Percentiles rank a stretch among this genome's conserved stretches.
These are phyloP conservation scores for Camelus bactrianus DNA, from an alignment of 2,113 vertebrate species.

Conservation along the genomic window DNA sequence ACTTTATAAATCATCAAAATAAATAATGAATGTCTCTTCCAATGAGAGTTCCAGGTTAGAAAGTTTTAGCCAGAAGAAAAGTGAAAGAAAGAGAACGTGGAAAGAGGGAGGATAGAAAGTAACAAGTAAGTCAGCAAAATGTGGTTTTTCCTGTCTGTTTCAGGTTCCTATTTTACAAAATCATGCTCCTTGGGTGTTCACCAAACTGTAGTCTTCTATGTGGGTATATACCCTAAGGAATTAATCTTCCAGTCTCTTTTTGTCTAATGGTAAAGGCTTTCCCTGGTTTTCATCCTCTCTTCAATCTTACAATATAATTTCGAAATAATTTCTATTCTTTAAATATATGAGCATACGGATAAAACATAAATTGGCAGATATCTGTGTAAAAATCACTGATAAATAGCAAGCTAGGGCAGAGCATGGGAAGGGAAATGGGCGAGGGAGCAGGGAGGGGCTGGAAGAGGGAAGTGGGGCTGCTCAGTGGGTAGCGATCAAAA, in stretches of 20 bases:
- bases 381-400: not conserved
- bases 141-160: not conserved
- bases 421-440: not conserved
- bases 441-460: not conserved
- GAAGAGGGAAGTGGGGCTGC: not conserved
- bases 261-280: not conserved
- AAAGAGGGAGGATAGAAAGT: not conserved
- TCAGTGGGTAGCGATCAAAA: not conserved
- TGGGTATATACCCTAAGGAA: not conserved
- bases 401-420: not conserved
- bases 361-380: not conserved
- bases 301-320: not conserved
- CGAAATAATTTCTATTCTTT: slow-evolving; percentile 47
- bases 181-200: not conserved
- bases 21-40: slow-evolving; percentile 61
- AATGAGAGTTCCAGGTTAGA: not conserved
- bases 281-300: not conserved
- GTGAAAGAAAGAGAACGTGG: not conserved
- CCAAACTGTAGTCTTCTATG: not conserved
- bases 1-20: slow-evolving; percentile 66
- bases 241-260: not conserved
- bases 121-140: slow-evolving; percentile 12
- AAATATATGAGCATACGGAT: not conserved
- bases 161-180: not conserved
- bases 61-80: slow-evolving; percentile 16